Evolutionary conservation across 2,797 vertebrate species (phyloP).

Genomic region (Pogonophryne albipinna): DNA sequence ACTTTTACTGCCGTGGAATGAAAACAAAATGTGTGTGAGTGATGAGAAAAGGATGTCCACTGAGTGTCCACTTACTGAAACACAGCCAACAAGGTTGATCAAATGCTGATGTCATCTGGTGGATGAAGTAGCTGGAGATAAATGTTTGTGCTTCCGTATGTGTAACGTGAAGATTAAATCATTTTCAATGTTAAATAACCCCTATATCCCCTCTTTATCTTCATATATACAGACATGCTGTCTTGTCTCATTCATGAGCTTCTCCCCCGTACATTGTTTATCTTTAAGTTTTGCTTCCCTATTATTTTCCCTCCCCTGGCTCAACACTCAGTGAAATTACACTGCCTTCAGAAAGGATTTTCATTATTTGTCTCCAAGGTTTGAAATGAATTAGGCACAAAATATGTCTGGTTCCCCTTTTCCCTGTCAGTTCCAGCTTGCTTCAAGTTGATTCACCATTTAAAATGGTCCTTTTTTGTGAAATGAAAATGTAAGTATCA

Average conservation of each 20-base stretch:
- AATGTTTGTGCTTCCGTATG: neutral
- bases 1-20: constrained; percentile 21
- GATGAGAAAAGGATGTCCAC: constrained; percentile 27
- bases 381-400: constrained; percentile 21
- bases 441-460: neutral
- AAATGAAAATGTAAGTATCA: constrained; percentile 10
- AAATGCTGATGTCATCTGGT: constrained; percentile 6
- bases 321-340: constrained; percentile 14
- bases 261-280: neutral
- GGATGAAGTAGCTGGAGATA: constrained; percentile 2
- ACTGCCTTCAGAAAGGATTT: constrained; percentile 28
- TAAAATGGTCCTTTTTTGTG: neutral
- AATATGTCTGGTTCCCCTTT: neutral
- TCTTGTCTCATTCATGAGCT: neutral
- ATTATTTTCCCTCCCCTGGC: constrained; percentile 11
- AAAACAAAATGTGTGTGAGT: constrained; percentile 16
- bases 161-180: neutral
- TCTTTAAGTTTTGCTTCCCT: constrained; percentile 10
- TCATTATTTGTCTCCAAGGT: constrained; percentile 37
- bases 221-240: neutral
- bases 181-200: constrained; percentile 2
- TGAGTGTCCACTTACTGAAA: constrained; percentile 32
- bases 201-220: neutral
- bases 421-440: constrained; percentile 12
- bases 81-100: constrained; percentile 15